Evolutionary conservation across 1,140 invertebrate genomes (phyloP), one percentile per base, ranked within the genome.

Genomic region (Bombus terrestris): DNA sequence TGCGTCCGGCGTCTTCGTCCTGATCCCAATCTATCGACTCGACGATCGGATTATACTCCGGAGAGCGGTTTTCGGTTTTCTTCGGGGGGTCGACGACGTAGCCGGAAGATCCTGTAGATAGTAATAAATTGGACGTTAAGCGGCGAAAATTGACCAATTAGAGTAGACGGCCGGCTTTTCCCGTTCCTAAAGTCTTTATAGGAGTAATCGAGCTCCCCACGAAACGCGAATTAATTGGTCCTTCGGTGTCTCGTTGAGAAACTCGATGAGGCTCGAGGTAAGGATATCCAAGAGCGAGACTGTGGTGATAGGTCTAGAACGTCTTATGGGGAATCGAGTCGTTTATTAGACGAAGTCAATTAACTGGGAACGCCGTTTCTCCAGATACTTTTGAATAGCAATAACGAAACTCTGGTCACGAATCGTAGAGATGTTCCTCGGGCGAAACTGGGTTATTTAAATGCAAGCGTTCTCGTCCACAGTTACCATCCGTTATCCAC

Each of bases 101-200:
- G 77, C 72, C 76, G 62, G 79, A 32, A 91, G 88, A 91, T 89
- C 86, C 78, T 82, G 88, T 87, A 88, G 90, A 87, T 91, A 89
- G 88, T 91, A 93, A 93, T 93, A 93, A 93, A 93, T 94, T 94
- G 92, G 92, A 93, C 93, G 92, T 93, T 93, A 93, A 93, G 89
- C 92, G 91, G 83, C 85, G 92, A 93, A 93, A 94, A 94, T 94
- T 93, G 92, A 87, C 92, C 93, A 92, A 94, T 94, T 93, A 94
- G 90, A 84, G 84, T 86, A 90, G 90, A 86, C 85, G 84, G 80
- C 86, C 90, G 85, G 89, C 90, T 93, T 93, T 93, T 92, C 90
- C 87, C 83, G 80, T 68, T 86, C 86, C 81, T 88, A 87, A 93
- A 92, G 90, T 91, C 92, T 92, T 92, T 90, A 88, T 90, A 89